A percentile compares a stretch with the other conserved stretches of the same genome.
Conservation (phyloP, 2,797 vertebrate species). For the Gephyroberyx darwinii region DNA sequence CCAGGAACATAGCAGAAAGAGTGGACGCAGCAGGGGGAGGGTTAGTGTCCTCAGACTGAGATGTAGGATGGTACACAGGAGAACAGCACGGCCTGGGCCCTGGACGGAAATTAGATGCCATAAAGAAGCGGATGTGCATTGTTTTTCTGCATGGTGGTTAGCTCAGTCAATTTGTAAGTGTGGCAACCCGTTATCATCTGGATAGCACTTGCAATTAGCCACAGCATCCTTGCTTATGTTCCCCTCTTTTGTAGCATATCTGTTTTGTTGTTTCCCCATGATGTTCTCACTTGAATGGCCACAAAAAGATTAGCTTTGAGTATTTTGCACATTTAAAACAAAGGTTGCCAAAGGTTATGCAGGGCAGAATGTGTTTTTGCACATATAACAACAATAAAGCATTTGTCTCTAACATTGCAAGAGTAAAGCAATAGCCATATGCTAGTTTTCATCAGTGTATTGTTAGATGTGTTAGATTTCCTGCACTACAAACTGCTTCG, state of each 20-base stretch:
- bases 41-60: conserved; percentile 33
- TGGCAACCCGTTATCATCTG: conserved; percentile 51
- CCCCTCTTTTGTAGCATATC: conserved; percentile 6
- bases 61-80: conserved; percentile 19
- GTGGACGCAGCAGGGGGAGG: conserved; percentile 65
- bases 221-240: conserved; percentile 35
- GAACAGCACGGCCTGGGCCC: conserved; percentile 38
- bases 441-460: conserved; percentile 9
- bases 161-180: conserved; percentile 39
- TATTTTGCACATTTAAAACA: conserved; percentile 1
- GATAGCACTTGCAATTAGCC: conserved; percentile 44
- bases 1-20: conserved; percentile 68
- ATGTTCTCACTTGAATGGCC: conserved; percentile 6
- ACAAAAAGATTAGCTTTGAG: background rate
- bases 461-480: conserved; percentile 5
- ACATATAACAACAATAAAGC: background rate
- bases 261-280: conserved; percentile 7
- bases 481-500: conserved; percentile 42
- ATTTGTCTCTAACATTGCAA: background rate
- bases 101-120: conserved; percentile 51
- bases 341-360: background rate
- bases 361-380: conserved; percentile 1
- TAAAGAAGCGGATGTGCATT: conserved; percentile 59
- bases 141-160: conserved; percentile 39
- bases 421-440: background rate